Evolutionary conservation across 2,113 vertebrate species (phyloP).

Genomic region (Lampris incognitus): DNA sequence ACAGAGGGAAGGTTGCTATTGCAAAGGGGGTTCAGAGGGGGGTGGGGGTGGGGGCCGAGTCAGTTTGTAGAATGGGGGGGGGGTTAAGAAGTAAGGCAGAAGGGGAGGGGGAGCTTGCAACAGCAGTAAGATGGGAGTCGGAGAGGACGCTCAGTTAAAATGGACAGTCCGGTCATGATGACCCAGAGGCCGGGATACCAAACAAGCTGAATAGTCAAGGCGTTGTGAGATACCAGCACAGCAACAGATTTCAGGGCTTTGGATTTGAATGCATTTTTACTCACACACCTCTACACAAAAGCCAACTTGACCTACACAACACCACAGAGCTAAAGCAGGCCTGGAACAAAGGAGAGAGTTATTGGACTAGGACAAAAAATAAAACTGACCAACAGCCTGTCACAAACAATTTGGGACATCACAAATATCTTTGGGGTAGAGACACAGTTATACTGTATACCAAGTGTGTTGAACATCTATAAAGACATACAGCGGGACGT

Average conservation of each 20-base stretch:
- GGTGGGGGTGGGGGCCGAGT: slow-evolving; percentile 26
- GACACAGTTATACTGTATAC: slow-evolving; percentile 53
- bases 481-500: slow-evolving; percentile 30
- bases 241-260: slow-evolving; percentile 89
- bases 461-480: slow-evolving; percentile 45
- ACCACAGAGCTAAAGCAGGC: slow-evolving; percentile 81
- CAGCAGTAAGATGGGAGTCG: slow-evolving; percentile 61
- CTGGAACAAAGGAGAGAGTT: slow-evolving; percentile 83
- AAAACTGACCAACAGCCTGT: slow-evolving; percentile 51
- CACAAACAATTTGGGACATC: slow-evolving; percentile 61
- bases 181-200: slow-evolving; percentile 50
- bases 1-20: slow-evolving; percentile 59
- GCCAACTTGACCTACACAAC: slow-evolving; percentile 80
- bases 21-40: slow-evolving; percentile 39
- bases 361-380: slow-evolving; percentile 76
- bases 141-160: slow-evolving; percentile 58
- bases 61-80: slow-evolving; percentile 46
- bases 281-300: slow-evolving; percentile 97
- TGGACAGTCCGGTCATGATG: slow-evolving; percentile 56
- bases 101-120: slow-evolving; percentile 38
- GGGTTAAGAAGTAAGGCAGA: slow-evolving; percentile 27
- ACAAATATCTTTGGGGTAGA: slow-evolving; percentile 63
- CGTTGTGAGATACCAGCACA: slow-evolving; percentile 88
- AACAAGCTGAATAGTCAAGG: slow-evolving; percentile 87
- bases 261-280: slow-evolving; percentile 99